Percentiles rank a stretch among this genome's conserved stretches.
Evolutionary conservation across 2,888 invertebrate genomes (phyloP).

Genomic region (Macrosoma leucophasiata): DNA sequence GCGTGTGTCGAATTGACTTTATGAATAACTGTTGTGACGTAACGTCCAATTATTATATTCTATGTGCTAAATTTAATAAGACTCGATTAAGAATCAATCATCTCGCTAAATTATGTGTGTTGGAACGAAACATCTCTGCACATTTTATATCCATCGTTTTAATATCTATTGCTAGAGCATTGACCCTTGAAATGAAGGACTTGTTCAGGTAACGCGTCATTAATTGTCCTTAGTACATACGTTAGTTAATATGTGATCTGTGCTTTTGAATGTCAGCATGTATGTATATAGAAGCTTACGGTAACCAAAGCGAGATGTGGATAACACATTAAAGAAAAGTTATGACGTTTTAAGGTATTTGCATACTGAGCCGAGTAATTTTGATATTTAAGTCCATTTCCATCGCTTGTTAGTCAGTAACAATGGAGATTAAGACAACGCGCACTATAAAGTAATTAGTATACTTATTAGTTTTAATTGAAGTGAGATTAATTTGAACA

Average conservation of each 20-base stretch:
- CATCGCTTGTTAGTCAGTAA: background rate
- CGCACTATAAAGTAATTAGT: too few species aligned
- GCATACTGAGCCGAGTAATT: background rate
- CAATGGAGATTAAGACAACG: too few species aligned
- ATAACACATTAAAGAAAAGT: background rate
- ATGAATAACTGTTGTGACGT: too few species aligned
- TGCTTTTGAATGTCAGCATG: background rate
- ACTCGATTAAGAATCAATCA: background rate
- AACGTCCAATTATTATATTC: too few species aligned
- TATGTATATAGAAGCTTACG: background rate
- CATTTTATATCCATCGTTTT: background rate
- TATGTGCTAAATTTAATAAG: background rate
- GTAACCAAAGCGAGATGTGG: background rate
- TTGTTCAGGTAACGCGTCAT: too few species aligned
- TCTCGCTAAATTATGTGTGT: background rate
- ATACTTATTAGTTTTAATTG: slow-evolving; percentile 12
- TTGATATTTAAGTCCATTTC: background rate
- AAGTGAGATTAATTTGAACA: slow-evolving; percentile 37
- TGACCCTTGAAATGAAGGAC: background rate
- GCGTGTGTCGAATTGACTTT: too few species aligned
- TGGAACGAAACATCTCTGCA: background rate
- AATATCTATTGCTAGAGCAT: background rate
- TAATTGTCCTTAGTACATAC: background rate
- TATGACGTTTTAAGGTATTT: slow-evolving; percentile 1
- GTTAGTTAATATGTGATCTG: background rate